phyloP scores from a whole-genome alignment of 1,140 invertebrate genomes.

The Atopsyche davidsoni region DNA sequence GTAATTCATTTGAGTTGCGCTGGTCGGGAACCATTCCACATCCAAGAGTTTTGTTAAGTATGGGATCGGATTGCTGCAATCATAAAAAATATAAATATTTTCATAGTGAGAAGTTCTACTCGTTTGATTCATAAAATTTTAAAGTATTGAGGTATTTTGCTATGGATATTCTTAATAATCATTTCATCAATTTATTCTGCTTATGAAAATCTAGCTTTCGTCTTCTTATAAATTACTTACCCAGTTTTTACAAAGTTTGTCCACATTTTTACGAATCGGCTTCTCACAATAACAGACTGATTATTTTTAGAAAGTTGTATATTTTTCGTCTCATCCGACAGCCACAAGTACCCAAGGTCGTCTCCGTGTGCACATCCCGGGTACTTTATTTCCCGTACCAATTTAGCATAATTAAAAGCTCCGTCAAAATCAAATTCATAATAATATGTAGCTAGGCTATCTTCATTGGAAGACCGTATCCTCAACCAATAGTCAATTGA shows the following conservation, averaged over 20 bases:
- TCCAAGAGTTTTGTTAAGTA: background rate
- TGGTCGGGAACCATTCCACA: conserved; percentile 1
- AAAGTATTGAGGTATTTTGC: no score
- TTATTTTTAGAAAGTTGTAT: background rate
- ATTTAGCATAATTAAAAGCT: conserved; percentile 3
- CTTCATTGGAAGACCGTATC: background rate
- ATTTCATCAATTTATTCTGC: no score
- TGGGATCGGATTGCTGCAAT: conserved; percentile 10
- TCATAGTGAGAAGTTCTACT: background rate
- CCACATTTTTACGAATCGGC: conserved; percentile 7
- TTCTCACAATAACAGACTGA: background rate
- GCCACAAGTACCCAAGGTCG: conserved; percentile 7
- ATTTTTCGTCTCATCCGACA: background rate
- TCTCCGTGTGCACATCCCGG: conserved; percentile 10
- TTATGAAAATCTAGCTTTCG: no score
- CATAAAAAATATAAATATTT: background rate
- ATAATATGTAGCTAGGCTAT: conserved; percentile 6
- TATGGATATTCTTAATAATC: no score
- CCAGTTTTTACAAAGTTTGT: conserved; percentile 12
- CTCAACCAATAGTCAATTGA: conserved; percentile 11
- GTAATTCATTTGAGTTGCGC: conserved; percentile 1
- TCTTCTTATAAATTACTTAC: no score
- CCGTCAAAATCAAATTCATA: conserved; percentile 13
- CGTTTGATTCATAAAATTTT: background rate
- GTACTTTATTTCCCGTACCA: background rate